A percentile compares a stretch with the other conserved stretches of the same genome.
phyloP scores from a whole-genome alignment of 2,888 invertebrate species.

The Leptogaster cylindrica region DNA sequence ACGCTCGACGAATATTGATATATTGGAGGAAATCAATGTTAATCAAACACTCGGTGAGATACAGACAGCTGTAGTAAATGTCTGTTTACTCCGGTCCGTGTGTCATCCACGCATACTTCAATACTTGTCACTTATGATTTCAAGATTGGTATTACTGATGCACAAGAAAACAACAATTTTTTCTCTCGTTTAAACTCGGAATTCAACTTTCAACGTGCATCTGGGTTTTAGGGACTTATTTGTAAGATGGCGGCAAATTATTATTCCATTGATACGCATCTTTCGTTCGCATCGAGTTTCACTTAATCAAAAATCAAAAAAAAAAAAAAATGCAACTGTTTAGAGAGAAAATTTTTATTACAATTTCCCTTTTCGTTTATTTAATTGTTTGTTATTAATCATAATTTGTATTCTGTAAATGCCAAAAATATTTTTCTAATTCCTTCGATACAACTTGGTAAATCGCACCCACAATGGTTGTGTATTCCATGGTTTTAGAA shows the following conservation, averaged over 20 bases:
- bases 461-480: too few relatives aligned
- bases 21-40: constrained; percentile 14
- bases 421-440: too few relatives aligned
- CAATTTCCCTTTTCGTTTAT: too few relatives aligned
- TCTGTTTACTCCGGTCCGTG: not conserved
- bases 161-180: constrained; percentile 5
- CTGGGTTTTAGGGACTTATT: constrained; percentile 46
- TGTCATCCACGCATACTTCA: constrained; percentile 2
- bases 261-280: constrained; percentile 32
- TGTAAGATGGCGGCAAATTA: constrained; percentile 37
- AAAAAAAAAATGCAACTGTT: too few relatives aligned
- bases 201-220: constrained; percentile 45
- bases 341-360: too few relatives aligned
- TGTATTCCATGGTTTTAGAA: too few relatives aligned
- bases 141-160: constrained; percentile 4
- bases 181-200: constrained; percentile 21
- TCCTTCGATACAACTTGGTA: too few relatives aligned
- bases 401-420: too few relatives aligned
- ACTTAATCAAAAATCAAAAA: constrained; percentile 20
- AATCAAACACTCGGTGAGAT: constrained; percentile 17
- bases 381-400: too few relatives aligned
- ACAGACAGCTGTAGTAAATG: not conserved
- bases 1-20: constrained; percentile 14
- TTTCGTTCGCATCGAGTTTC: constrained; percentile 16
- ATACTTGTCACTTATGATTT: not conserved